phyloP scores from a whole-genome alignment of 2,888 invertebrate genomes.

The Leptopilina myrica region DNA sequence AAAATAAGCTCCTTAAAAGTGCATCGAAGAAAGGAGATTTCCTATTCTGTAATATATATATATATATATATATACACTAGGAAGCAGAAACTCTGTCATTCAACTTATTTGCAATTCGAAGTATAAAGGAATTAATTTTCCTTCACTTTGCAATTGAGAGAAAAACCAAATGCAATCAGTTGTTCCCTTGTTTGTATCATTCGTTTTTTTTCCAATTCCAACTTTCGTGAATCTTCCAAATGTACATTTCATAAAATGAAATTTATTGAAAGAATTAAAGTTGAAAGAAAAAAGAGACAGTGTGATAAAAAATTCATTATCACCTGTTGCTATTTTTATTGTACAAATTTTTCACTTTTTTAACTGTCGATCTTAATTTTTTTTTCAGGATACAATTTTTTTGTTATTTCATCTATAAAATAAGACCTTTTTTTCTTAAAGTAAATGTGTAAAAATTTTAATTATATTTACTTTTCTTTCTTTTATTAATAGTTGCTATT shows the following conservation, averaged over 20 bases:
- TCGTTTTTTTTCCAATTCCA: no score
- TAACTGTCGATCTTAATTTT: no score
- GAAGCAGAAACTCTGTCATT: constrained; percentile 6
- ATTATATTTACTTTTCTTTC: no score
- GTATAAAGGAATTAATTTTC: constrained; percentile 25
- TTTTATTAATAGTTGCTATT: no score
- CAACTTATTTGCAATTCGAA: constrained; percentile 21
- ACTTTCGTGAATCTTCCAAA: no score
- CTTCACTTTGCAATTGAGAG: neutral
- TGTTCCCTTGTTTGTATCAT: neutral
- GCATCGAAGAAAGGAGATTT: constrained; percentile 5
- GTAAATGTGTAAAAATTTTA: no score
- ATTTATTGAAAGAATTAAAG: neutral
- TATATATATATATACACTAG: neutral
- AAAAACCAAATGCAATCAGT: neutral
- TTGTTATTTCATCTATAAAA: no score
- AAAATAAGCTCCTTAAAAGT: constrained; percentile 29
- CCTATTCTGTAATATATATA: neutral
- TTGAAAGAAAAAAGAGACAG: neutral
- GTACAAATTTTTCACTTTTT: neutral
- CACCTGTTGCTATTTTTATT: neutral
- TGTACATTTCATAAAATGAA: neutral
- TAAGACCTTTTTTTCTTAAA: no score
- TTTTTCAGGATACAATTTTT: no score
- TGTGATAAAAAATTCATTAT: neutral